A percentile compares a stretch with the other conserved stretches of the same genome.
phyloP scores from a whole-genome alignment of 2,113 vertebrate genomes.

The Anoura caudifer region DNA sequence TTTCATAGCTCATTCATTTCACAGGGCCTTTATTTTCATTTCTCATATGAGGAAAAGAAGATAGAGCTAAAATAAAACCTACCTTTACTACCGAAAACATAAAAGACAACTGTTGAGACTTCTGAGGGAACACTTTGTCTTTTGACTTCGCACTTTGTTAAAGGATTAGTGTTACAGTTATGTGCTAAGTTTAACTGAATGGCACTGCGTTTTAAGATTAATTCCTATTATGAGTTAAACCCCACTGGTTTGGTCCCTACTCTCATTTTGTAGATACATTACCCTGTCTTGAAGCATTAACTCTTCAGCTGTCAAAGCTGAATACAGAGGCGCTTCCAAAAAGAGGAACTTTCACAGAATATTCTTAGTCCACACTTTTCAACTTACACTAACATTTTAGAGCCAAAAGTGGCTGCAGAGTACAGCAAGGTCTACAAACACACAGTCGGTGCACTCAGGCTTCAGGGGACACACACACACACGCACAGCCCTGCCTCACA shows the following conservation, averaged over 20 bases:
- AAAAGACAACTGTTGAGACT: conserved; percentile 35
- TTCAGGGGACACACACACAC: accelerated
- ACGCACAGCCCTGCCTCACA: neutral
- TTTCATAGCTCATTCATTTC: conserved; percentile 56
- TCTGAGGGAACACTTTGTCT: conserved; percentile 53
- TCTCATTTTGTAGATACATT: neutral
- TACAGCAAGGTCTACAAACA: neutral
- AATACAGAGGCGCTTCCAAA: neutral
- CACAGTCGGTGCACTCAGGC: neutral
- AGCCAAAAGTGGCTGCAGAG: neutral
- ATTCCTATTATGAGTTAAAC: neutral
- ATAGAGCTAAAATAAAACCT: conserved; percentile 59
- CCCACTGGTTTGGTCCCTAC: neutral
- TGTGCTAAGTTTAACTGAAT: conserved; percentile 53
- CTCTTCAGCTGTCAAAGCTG: conserved; percentile 38
- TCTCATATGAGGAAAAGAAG: conserved; percentile 24
- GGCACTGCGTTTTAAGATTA: conserved; percentile 37
- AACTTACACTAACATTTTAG: neutral
- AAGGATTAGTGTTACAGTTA: conserved; percentile 54
- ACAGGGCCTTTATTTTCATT: conserved; percentile 59
- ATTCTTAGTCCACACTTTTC: neutral
- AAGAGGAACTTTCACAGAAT: neutral
- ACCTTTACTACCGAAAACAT: conserved; percentile 31
- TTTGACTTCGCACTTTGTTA: conserved; percentile 52
- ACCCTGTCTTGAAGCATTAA: neutral